A percentile compares a stretch with the other conserved stretches of the same genome.
Evolutionary conservation across 2,797 vertebrate species (phyloP).

Genomic region (Cephalopachus bancanus): DNA sequence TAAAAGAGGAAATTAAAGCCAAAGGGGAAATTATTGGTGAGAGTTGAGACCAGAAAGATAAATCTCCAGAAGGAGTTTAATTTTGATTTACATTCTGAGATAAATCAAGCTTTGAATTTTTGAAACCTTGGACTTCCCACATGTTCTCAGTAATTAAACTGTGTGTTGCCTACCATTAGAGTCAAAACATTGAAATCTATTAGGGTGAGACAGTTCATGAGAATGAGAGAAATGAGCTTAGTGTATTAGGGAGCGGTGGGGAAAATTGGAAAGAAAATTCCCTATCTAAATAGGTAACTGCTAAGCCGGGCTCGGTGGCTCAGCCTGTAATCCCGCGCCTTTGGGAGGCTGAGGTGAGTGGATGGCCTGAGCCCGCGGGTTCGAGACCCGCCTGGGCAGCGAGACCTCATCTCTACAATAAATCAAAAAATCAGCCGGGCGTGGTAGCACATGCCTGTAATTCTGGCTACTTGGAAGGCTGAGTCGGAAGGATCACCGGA

Average conservation of each 20-base stretch:
- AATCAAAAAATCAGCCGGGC: no score
- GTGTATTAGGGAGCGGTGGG: neutral
- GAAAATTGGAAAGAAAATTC: neutral
- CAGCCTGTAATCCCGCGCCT: no score
- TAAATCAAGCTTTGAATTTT: neutral
- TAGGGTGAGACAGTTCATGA: neutral
- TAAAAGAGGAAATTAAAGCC: conserved; percentile 55
- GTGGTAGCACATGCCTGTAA: no score
- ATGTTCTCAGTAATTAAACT: neutral
- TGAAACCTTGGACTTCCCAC: neutral
- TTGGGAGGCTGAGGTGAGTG: no score
- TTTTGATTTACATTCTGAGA: neutral
- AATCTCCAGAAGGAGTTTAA: conserved; percentile 10
- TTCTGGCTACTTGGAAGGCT: no score
- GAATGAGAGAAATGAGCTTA: neutral
- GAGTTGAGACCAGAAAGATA: conserved; percentile 8
- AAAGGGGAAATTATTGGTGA: neutral
- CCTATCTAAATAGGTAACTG: neutral
- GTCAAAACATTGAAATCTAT: neutral
- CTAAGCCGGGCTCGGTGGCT: no score
- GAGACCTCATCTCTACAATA: no score
- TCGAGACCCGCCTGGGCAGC: no score
- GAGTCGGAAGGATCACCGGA: no score
- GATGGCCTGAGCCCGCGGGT: no score
- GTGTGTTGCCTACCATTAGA: neutral